Base-by-base conservation (phyloP, 2,797 vertebrate species). In the Dermochelys coriacea region DNA sequence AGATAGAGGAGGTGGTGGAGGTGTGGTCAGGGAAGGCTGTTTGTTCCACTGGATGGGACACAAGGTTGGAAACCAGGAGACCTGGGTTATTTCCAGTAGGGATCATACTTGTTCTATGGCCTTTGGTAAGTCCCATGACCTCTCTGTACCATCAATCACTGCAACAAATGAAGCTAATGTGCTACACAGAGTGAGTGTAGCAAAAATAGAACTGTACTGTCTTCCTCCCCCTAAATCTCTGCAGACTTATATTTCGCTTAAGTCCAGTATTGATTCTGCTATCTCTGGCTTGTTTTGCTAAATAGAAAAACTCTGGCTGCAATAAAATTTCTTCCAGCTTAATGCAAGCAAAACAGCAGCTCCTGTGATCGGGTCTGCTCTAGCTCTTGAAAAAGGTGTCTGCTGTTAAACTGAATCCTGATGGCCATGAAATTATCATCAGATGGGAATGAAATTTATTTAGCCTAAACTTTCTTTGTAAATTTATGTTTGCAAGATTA, bases 221-320 rank as follows among this genome's bases (percentile, higher is more conserved):
- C 25, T 77, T 77, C 27, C 45, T 77, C 15, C 27, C 16, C 8
- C 29, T 45, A 77, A 77, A 77, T 29, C 8, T 14, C 74, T 77
- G 45, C 92, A 97, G 96, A 94, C 84, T 93, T 95, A 29, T 91
- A 95, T 96, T 95, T 96, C 93, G 95, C 88, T 92, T 74, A 92
- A 96, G 89, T 64, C 94, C 97, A 27, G 8, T 96, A 96, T 95
- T 3, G 95, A 97, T 97, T 93, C 85, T 8, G 9, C 91, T 80
- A 82, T 89, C 1, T 29, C 93, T 87, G 93, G 88, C 95, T 94
- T 90, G 82, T 96, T 95, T 98, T 96, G 96, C 96, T 97, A 95
- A 95, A 92, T 59, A 90, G 87, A 87, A 80, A 88, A 37, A 81
- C 15, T 86, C 93, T 95, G 97, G 95, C 91, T 93, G 95, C 82